phyloP scores from a whole-genome alignment of 1,140 invertebrate species.

The Scaptomyza hsui region DNA sequence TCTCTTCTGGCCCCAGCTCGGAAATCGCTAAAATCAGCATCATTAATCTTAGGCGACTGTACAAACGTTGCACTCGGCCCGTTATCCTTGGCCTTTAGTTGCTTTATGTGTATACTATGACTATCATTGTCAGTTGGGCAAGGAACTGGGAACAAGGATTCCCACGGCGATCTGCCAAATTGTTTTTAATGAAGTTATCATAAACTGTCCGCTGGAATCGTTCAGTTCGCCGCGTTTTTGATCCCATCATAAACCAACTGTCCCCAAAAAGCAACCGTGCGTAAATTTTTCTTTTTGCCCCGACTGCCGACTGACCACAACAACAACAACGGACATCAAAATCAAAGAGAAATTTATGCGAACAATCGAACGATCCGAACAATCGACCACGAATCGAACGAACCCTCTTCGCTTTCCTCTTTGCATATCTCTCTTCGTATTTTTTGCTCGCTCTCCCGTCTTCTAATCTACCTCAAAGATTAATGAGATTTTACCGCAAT shows the following conservation, averaged over 20 bases:
- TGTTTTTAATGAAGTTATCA: constrained; percentile 76
- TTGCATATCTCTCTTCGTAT: constrained; percentile 66
- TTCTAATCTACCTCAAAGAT: constrained; percentile 69
- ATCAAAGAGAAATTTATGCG: constrained; percentile 66
- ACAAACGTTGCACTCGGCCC: constrained; percentile 17
- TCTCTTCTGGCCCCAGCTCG: background rate
- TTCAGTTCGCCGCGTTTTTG: constrained; percentile 4
- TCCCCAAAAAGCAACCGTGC: constrained; percentile 54
- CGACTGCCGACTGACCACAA: constrained; percentile 55
- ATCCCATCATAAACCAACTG: constrained; percentile 42
- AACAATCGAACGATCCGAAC: constrained; percentile 39
- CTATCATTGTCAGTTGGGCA: background rate
- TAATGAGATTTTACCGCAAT: constrained; percentile 70
- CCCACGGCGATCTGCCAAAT: constrained; percentile 65
- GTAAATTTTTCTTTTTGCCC: constrained; percentile 64
- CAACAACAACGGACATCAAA: constrained; percentile 42
- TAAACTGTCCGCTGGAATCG: constrained; percentile 50
- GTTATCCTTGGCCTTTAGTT: constrained; percentile 4
- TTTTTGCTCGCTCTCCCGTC: too few relatives aligned
- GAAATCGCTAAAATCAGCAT: constrained; percentile 21
- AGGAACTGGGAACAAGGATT: constrained; percentile 19
- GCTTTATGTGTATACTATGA: background rate
- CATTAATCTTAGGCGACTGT: constrained; percentile 59
- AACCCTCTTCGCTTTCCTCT: constrained; percentile 51
- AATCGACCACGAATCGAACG: constrained; percentile 23